These are phyloP conservation scores for Bedellia somnulentella DNA, from an alignment of 2,888 invertebrate species.

Conservation along the genomic window DNA sequence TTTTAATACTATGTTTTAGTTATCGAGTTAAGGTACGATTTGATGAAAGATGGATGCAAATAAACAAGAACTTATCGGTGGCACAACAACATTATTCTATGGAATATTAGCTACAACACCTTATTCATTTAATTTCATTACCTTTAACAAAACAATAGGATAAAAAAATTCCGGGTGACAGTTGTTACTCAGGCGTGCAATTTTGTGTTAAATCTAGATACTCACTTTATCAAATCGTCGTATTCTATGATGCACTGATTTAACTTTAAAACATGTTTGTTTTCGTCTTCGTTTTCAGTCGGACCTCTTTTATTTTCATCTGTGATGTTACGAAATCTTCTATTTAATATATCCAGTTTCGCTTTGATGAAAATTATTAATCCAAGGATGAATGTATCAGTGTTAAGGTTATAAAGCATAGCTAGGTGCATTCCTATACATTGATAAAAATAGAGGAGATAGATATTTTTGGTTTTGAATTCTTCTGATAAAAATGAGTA, in stretches of 20 bases:
- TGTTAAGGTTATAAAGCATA: conserved; percentile 24
- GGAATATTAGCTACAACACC: too few species aligned
- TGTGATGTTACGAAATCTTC: too few species aligned
- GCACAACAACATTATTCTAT: too few species aligned
- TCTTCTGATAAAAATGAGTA: conserved; percentile 25
- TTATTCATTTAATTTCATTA: too few species aligned
- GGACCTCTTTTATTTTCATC: conserved; percentile 20
- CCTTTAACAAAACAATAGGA: too few species aligned
- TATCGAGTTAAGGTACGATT: too few species aligned
- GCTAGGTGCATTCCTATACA: conserved; percentile 21
- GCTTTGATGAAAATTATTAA: conserved; percentile 26
- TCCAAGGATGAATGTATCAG: conserved; percentile 29
- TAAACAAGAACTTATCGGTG: too few species aligned
- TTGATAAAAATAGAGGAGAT: conserved; percentile 28
- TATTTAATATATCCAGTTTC: conserved; percentile 31
- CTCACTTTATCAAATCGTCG: conserved; percentile 23
- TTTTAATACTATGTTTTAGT: too few species aligned
- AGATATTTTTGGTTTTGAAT: conserved; percentile 14
- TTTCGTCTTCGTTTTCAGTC: conserved; percentile 11
- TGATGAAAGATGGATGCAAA: too few species aligned
- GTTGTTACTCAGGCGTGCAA: too few species aligned
- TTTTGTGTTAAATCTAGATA: too few species aligned
- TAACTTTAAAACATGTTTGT: conserved; percentile 15
- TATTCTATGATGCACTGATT: conserved; percentile 24
- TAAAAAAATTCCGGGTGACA: too few species aligned